A percentile compares a stretch with the other conserved stretches of the same genome.
Evolutionary conservation across 2,888 invertebrate genomes (phyloP).

Genomic region (Drosophila meridiana): DNA sequence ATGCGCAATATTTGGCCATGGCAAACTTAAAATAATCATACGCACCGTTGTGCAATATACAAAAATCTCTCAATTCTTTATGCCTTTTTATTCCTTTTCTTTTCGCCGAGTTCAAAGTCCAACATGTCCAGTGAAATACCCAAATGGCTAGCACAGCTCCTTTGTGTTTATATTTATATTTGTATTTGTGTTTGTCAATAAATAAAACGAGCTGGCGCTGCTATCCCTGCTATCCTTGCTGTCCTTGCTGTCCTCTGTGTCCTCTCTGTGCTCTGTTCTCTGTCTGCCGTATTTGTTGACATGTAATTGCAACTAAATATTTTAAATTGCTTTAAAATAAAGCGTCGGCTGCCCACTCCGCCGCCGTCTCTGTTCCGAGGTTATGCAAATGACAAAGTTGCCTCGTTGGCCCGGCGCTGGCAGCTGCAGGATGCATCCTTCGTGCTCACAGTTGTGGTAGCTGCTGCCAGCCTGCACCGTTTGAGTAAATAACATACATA

Average conservation of each 20-base stretch:
- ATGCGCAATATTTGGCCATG: conserved; percentile 68
- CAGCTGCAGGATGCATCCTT: conserved; percentile 20
- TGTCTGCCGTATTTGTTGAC: conserved; percentile 70
- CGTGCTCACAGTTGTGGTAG: conserved; percentile 15
- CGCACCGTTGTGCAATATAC: conserved; percentile 66
- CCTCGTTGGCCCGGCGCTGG: conserved; percentile 44
- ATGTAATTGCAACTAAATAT: conserved; percentile 82
- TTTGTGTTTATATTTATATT: conserved; percentile 45
- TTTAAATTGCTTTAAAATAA: conserved; percentile 82
- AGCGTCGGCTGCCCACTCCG: conserved; percentile 38
- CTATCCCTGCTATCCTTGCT: conserved; percentile 29
- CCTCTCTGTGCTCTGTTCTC: conserved; percentile 11
- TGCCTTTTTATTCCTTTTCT: background rate
- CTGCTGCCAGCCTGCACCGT: conserved; percentile 60
- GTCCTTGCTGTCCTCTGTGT: conserved; percentile 16
- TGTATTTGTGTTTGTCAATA: conserved; percentile 58
- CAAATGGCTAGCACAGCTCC: conserved; percentile 37
- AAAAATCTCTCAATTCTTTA: conserved; percentile 36
- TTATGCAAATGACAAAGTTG: conserved; percentile 80
- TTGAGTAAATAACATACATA: conserved; percentile 80
- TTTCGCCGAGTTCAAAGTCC: conserved; percentile 45
- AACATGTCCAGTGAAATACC: conserved; percentile 21
- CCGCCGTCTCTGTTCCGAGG: conserved; percentile 49
- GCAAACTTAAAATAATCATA: conserved; percentile 75
- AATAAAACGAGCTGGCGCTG: conserved; percentile 64